Evolutionary conservation across 2,888 invertebrate species (phyloP), one percentile per base, ranked within the genome.

Genomic region (Tetanocera ferruginea): DNA sequence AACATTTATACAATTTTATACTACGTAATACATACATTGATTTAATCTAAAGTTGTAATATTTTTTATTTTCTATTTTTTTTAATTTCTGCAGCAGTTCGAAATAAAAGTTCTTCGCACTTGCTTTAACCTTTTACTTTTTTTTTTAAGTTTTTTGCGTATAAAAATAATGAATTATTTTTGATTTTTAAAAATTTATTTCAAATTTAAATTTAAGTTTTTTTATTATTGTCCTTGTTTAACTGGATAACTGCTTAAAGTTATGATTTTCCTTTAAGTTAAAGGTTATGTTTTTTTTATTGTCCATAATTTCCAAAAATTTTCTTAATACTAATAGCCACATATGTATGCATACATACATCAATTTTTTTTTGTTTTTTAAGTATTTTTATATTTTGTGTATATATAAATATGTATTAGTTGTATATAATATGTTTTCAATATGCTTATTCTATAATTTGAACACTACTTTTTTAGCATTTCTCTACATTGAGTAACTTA

Each of bases 71-170:
- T 60, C n/a, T 60, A 17, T 60, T 43, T 43, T 19, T 25, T 60
- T 25, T 60, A 25, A 25, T 25, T 25, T 60, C 43, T 43, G 43
- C 14, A 43, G 14, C 43, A 43, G 43, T 1, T 43, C 43, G 43
- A 43, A 43, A 43, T 6, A 43, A 43, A 43, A 43, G 43, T 43
- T 60, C 31, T 49, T 64, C 78, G 74, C 71, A 70, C 73, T 73
- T 76, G 60, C 69, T 79, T 78, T 79, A 78, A 81, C 78, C 80
- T 78, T 78, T 81, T 80, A 76, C 78, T 76, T 78, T 77, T 81
- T 79, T 69, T 79, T 78, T 77, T 78, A 67, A n/a, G 73, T 74
- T 73, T 57, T 78, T 43, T 79, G 76, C 73, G 76, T 75, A 77
- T 76, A 78, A 67, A 72, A 25, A 73, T 77, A 71, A 37, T 71